Evolutionary conservation across 1,140 invertebrate species (phyloP).

Genomic region (Drosophila setifemur): DNA sequence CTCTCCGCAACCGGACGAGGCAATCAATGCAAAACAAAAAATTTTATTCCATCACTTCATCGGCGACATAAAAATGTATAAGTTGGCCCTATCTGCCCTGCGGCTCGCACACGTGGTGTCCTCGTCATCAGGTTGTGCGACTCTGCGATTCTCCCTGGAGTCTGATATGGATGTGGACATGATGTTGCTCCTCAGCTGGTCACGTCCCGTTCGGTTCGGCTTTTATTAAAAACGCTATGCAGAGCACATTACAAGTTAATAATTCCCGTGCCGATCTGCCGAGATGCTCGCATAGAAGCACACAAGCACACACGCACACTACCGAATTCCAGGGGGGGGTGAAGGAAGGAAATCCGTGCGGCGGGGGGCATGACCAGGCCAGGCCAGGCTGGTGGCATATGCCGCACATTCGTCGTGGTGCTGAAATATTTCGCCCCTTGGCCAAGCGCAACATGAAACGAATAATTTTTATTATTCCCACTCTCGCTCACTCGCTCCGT

Average conservation of each 20-base stretch:
- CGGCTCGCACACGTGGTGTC: slow-evolving; percentile 67
- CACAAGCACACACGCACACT: slow-evolving; percentile 8
- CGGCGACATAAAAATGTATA: slow-evolving; percentile 77
- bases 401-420: slow-evolving; percentile 52
- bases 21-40: slow-evolving; percentile 77
- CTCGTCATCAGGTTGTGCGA: slow-evolving; percentile 67
- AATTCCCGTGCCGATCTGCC: slow-evolving; percentile 68
- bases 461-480: slow-evolving; percentile 76
- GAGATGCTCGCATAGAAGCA: slow-evolving; percentile 2
- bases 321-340: background rate
- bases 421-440: slow-evolving; percentile 66
- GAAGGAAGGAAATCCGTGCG: too few relatives aligned
- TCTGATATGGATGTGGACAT: slow-evolving; percentile 6
- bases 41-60: slow-evolving; percentile 74
- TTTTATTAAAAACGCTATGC: slow-evolving; percentile 81
- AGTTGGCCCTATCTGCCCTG: slow-evolving; percentile 48
- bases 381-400: slow-evolving; percentile 63
- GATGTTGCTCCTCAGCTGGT: slow-evolving; percentile 46
- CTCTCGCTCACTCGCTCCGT: slow-evolving; percentile 16
- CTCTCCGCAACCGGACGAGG: slow-evolving; percentile 48
- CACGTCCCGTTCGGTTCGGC: slow-evolving; percentile 67
- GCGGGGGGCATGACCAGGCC: slow-evolving; percentile 18
- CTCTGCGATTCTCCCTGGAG: slow-evolving; percentile 15
- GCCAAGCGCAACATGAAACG: slow-evolving; percentile 72
- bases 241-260: slow-evolving; percentile 81